phyloP scores from a whole-genome alignment of 2,888 invertebrate species.

The Selenia dentaria region DNA sequence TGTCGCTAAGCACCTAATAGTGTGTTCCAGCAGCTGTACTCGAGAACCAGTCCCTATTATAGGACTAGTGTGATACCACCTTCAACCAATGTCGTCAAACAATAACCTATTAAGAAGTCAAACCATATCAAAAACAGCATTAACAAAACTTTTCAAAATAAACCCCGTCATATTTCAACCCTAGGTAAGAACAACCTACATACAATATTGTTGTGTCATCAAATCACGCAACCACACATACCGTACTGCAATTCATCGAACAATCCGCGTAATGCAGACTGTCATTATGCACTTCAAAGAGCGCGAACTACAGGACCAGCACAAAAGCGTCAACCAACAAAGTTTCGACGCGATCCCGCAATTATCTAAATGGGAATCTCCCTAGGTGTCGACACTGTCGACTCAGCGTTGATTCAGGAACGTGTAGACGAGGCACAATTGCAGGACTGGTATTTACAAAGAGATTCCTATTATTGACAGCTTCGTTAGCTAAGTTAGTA shows the following conservation, averaged over 20 bases:
- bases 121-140: too few species aligned
- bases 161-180: too few species aligned
- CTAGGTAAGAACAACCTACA: too few species aligned
- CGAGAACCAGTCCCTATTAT: too few species aligned
- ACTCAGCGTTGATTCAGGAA: constrained; percentile 35
- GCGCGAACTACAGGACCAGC: constrained; percentile 49
- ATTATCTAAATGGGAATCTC: constrained; percentile 76
- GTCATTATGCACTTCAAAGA: constrained; percentile 70
- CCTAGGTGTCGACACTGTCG: constrained; percentile 49
- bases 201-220: constrained; percentile 31
- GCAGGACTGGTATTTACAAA: background rate
- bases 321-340: constrained; percentile 66
- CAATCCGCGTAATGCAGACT: constrained; percentile 58
- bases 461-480: too few species aligned
- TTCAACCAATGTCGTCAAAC: too few species aligned
- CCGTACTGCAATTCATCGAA: constrained; percentile 42
- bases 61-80: too few species aligned
- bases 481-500: too few species aligned
- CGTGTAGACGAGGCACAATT: constrained; percentile 26
- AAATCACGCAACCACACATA: constrained; percentile 32
- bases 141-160: too few species aligned
- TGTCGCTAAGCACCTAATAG: too few species aligned
- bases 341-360: constrained; percentile 68
- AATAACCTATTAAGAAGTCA: too few species aligned
- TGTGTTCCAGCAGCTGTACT: too few species aligned